These are phyloP conservation scores for Octodon degus DNA, from an alignment of 2,113 vertebrate species.

Conservation along the genomic window DNA sequence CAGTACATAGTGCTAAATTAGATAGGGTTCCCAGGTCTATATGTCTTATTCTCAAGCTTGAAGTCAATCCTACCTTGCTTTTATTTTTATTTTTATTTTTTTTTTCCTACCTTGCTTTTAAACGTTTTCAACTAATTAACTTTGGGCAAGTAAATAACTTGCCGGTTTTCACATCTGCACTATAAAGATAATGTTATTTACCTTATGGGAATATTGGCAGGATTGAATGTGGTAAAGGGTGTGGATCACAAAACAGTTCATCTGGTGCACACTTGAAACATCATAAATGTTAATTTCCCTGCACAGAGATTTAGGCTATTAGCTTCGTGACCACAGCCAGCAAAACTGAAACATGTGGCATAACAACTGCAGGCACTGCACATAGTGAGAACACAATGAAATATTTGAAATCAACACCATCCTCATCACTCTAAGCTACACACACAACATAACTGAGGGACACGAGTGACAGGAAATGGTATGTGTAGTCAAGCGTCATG, in stretches of 20 bases:
- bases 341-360: neutral
- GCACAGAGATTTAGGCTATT: neutral
- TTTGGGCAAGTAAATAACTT: neutral
- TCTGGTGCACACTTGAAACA: neutral
- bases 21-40: neutral
- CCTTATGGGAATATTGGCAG: neutral
- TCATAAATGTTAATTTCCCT: neutral
- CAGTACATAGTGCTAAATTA: neutral
- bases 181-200: neutral
- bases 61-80: neutral
- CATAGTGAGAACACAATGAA: neutral
- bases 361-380: neutral
- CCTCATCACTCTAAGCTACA: neutral
- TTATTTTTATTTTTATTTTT: too few species aligned
- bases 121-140: neutral
- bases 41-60: neutral
- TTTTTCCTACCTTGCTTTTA: neutral
- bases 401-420: neutral
- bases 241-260: neutral
- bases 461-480: neutral
- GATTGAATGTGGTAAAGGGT: neutral
- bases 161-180: neutral
- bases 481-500: neutral
- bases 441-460: neutral
- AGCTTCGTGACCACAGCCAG: neutral